These are phyloP conservation scores for Lasioglossum figueresi DNA, from an alignment of 2,888 invertebrate species.

Conservation along the genomic window DNA sequence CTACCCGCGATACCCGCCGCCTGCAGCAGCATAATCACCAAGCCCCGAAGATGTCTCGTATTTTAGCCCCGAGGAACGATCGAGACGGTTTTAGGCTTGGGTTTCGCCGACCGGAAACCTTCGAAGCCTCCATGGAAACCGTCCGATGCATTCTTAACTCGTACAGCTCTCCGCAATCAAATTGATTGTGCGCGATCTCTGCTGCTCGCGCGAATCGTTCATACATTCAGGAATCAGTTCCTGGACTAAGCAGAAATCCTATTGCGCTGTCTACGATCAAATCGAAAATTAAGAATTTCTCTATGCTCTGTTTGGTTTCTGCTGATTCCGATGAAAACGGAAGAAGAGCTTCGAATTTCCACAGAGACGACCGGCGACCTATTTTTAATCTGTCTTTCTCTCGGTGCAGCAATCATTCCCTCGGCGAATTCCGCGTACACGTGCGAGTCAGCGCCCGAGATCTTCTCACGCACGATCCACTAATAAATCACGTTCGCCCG, in stretches of 20 bases:
- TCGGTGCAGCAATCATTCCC: constrained; percentile 50
- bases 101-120: neutral
- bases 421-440: constrained; percentile 56
- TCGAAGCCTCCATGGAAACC: neutral
- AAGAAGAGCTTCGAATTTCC: neutral
- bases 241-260: neutral
- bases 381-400: constrained; percentile 55
- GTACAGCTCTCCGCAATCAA: neutral
- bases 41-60: constrained; percentile 44
- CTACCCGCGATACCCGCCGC: constrained; percentile 51
- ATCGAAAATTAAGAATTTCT: too few relatives aligned
- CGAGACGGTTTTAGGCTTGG: constrained; percentile 15
- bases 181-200: neutral
- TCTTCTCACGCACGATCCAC: constrained; percentile 72
- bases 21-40: constrained; percentile 64
- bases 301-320: too few relatives aligned
- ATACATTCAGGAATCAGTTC: neutral
- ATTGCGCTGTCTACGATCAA: neutral
- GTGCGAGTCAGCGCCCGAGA: constrained; percentile 62
- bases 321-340: neutral
- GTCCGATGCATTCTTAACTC: neutral
- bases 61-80: constrained; percentile 40
- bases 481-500: constrained; percentile 70
- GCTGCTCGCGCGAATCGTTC: neutral
- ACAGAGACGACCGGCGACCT: constrained; percentile 8